Evolutionary conservation across 2,797 vertebrate genomes (phyloP).

Genomic region (Sciurus carolinensis): DNA sequence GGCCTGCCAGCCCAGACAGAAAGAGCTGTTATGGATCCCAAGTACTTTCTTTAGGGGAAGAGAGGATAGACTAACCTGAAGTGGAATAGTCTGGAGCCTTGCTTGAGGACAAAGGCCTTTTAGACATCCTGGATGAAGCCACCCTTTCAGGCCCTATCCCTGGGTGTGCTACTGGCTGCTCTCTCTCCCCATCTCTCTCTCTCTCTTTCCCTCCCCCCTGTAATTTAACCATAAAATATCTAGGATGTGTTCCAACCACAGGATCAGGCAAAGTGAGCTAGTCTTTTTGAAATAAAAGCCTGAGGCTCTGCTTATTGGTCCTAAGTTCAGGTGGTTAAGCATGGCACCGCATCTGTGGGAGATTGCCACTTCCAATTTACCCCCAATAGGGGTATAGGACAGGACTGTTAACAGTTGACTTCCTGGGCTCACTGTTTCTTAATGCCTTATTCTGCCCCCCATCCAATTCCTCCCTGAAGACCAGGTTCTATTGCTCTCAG

Average conservation of each 20-base stretch:
- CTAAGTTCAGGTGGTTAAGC: neutral
- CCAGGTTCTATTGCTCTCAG: neutral
- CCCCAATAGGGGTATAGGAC: neutral
- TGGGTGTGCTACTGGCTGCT: neutral
- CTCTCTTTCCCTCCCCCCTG: neutral
- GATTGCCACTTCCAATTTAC: neutral
- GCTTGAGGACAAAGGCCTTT: neutral
- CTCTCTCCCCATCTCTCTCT: neutral
- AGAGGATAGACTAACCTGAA: neutral
- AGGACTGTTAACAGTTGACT: neutral
- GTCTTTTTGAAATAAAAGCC: conserved; percentile 31
- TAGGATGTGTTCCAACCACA: conserved; percentile 45
- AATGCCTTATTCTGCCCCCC: neutral
- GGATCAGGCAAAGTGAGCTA: neutral
- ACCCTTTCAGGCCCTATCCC: neutral
- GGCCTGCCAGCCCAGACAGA: neutral
- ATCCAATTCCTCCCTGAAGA: neutral
- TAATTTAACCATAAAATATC: conserved; percentile 67
- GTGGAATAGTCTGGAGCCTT: conserved; percentile 11
- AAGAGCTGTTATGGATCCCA: conserved; percentile 8
- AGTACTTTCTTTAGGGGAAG: neutral
- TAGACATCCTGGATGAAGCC: neutral
- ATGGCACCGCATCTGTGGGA: neutral
- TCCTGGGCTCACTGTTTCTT: conserved; percentile 4
- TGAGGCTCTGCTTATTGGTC: neutral